phyloP scores from a whole-genome alignment of 2,113 vertebrate genomes.

The Mohoua ochrocephala region DNA sequence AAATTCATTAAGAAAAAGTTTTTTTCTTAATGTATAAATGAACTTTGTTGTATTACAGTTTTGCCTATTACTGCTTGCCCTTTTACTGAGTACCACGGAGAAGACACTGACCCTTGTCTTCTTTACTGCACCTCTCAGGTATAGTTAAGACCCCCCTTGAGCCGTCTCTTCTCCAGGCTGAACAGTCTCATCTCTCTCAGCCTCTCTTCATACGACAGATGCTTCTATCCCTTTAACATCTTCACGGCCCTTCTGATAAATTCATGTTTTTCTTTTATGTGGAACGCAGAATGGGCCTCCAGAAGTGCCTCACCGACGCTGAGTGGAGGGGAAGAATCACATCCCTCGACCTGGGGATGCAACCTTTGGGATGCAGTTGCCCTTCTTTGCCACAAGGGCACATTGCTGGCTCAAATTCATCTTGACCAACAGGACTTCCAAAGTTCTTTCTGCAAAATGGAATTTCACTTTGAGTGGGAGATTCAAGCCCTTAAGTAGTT shows the following conservation, averaged over 20 bases:
- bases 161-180: not conserved
- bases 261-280: not conserved
- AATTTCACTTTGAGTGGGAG: not conserved
- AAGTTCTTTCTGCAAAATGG: not conserved
- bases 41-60: not conserved
- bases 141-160: fast-evolving
- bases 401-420: not conserved
- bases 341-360: too few species aligned
- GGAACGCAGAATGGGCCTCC: not conserved
- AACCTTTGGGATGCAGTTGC: not conserved
- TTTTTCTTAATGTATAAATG: not conserved
- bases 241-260: not conserved
- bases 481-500: not conserved
- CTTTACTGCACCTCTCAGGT: not conserved
- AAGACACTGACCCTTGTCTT: not conserved
- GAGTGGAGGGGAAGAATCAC: not conserved
- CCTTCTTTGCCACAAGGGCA: not conserved
- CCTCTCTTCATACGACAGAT: not conserved
- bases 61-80: not conserved
- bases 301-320: not conserved
- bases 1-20: not conserved
- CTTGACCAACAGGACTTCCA: not conserved
- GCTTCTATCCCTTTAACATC: not conserved
- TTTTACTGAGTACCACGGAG: not conserved
- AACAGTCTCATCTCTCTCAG: not conserved